phyloP scores from a whole-genome alignment of 2,113 vertebrate species.

The Limanda limanda region DNA sequence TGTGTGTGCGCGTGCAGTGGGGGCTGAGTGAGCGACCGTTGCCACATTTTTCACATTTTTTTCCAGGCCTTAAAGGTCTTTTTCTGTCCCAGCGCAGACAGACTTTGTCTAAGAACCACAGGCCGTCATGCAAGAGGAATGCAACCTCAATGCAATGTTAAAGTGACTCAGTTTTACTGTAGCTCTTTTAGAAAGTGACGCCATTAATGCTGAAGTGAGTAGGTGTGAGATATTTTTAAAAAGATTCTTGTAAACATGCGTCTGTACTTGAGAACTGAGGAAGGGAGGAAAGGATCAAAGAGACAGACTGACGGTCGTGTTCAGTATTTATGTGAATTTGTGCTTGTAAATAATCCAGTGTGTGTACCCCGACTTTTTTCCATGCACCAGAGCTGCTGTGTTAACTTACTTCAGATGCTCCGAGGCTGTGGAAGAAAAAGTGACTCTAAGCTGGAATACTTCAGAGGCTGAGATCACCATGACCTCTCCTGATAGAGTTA shows the following conservation, averaged over 20 bases:
- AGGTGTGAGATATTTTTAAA: constrained; percentile 4
- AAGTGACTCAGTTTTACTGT: constrained; percentile 36
- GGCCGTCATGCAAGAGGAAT: constrained; percentile 68
- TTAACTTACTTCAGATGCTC: too few relatives aligned
- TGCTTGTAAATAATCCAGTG: too few relatives aligned
- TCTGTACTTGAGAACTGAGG: neutral
- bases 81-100: constrained; percentile 74
- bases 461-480: too few relatives aligned
- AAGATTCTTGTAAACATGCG: neutral
- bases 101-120: constrained; percentile 52
- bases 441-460: too few relatives aligned
- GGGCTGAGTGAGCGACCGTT: constrained; percentile 50
- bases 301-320: neutral
- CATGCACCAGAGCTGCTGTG: too few relatives aligned
- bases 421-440: too few relatives aligned
- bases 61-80: constrained; percentile 68
- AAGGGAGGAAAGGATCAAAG: neutral
- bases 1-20: constrained; percentile 38
- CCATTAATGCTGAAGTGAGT: constrained; percentile 32
- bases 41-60: constrained; percentile 74
- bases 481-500: too few relatives aligned
- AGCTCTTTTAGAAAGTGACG: constrained; percentile 12
- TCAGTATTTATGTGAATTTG: too few relatives aligned
- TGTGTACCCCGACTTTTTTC: too few relatives aligned
- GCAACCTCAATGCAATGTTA: constrained; percentile 47